Conservation (phyloP, 2,888 invertebrate species). For the Drosophila nigricruria region DNA sequence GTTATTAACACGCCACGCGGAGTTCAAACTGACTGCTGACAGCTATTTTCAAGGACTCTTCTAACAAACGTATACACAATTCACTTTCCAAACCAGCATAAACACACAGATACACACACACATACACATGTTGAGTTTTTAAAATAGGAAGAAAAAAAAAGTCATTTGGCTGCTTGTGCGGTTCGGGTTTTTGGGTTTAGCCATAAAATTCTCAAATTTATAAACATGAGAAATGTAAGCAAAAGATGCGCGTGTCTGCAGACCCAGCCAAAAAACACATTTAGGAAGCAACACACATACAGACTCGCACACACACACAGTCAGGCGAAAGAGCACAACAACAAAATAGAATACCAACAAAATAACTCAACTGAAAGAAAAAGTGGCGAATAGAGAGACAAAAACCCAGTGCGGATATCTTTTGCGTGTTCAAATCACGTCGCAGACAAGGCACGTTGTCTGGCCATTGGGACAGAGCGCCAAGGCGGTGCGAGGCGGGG, state of each 20-base stretch:
- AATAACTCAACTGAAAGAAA: slow-evolving; percentile 59
- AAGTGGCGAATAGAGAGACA: slow-evolving; percentile 52
- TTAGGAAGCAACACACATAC: slow-evolving; percentile 60
- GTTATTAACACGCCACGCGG: slow-evolving; percentile 66
- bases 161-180: slow-evolving; percentile 20
- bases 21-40: slow-evolving; percentile 55
- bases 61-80: slow-evolving; percentile 10
- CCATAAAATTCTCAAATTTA: slow-evolving; percentile 73
- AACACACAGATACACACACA: slow-evolving; percentile 14
- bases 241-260: slow-evolving; percentile 62
- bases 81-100: slow-evolving; percentile 26
- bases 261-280: slow-evolving; percentile 61
- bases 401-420: slow-evolving; percentile 58
- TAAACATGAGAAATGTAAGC: slow-evolving; percentile 67
- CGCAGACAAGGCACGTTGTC: slow-evolving; percentile 65
- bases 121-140: slow-evolving; percentile 30
- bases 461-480: slow-evolving; percentile 17
- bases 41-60: slow-evolving; percentile 69
- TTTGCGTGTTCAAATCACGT: slow-evolving; percentile 76
- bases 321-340: slow-evolving; percentile 32
- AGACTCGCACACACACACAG: slow-evolving; percentile 28
- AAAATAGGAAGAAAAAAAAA: slow-evolving; percentile 28
- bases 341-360: slow-evolving; percentile 19
- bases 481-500: not conserved
- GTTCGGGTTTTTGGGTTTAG: slow-evolving; percentile 44